Base-by-base conservation (phyloP, 1,140 invertebrate genomes). In the Brachionus paranguensis region DNA sequence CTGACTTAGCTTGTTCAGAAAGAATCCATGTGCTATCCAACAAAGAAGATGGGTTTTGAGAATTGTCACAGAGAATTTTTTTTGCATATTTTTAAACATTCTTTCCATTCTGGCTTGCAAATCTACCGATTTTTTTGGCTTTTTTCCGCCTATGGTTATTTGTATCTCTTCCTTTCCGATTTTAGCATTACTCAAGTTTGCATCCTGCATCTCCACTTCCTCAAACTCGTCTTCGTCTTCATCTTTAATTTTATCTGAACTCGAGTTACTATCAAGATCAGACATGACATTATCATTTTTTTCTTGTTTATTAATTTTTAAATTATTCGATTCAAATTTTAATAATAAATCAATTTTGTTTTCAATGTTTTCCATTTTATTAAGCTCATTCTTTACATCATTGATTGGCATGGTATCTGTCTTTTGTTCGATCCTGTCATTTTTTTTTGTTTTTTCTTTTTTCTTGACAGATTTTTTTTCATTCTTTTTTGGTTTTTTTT, bases 1-100 rank as follows among this genome's bases (percentile, higher is more conserved):
- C 3, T 10, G 53, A 37, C 14, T 47, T 10, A 81, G 20, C 24
- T 29, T 10, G 53, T 81, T 81, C 14, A 81, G 20, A 29, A 43
- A 64, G 14, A 81, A 81, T 11, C 78, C 78, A 68, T 81, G 78
- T 14, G 53, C 53, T 43, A 81, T 20, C 78, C 78, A 81, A 37
- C 78, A 81, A 3, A 81, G 24, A 41, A 81, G 53, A 81, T 81
- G 53, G n/a, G 78, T 64, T 20, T 81, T 81, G 1, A 81, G 43
- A n/a, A 60, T 81, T 11, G 64, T n/a, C 0, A 81, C 24, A 55
- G 37, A 68, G 33, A 64, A 60, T 43, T 68, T 60, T 64, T 81
- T 81, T 43, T 81, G 50, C 53, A 68, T 68, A 10, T 8, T 45
- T 41, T 81, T 81, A 11, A 81, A 47, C 64, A 60, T 60, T 43